Conservation (phyloP, 35 echinoderm and acorn worm genomes). For the Hemicentrotus pulcherrimus region DNA sequence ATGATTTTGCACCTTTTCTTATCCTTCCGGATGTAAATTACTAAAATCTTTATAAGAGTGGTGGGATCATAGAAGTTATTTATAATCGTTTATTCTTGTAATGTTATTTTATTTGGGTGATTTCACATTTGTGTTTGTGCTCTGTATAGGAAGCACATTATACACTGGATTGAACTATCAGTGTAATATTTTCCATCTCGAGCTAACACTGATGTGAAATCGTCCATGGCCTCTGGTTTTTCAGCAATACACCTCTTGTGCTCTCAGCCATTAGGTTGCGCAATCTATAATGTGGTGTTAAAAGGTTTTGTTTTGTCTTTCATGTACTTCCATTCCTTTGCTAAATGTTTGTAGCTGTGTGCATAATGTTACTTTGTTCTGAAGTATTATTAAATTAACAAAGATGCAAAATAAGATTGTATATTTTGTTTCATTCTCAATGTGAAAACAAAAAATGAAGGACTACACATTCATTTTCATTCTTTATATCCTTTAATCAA, state of each 20-base stretch:
- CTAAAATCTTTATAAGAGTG: not conserved
- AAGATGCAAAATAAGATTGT: too few species aligned
- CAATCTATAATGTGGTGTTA: not conserved
- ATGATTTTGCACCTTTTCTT: not conserved
- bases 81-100: not conserved
- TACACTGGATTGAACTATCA: too few species aligned
- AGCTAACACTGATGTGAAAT: too few species aligned
- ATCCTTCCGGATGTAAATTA: not conserved
- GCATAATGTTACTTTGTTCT: not conserved
- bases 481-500: too few species aligned
- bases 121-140: not conserved
- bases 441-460: too few species aligned
- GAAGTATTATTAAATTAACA: not conserved
- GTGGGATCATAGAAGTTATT: not conserved
- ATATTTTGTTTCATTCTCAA: too few species aligned
- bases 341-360: not conserved
- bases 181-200: too few species aligned
- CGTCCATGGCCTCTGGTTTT: not conserved
- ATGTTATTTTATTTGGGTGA: not conserved
- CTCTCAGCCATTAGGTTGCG: not conserved
- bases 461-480: too few species aligned
- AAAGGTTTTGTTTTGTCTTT: constrained; percentile 8
- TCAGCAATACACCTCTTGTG: not conserved
- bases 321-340: constrained; percentile 1
- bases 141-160: too few species aligned